These are phyloP conservation scores for Remorina albescens DNA, from an alignment of 2,797 vertebrate genomes.

Conservation along the genomic window DNA sequence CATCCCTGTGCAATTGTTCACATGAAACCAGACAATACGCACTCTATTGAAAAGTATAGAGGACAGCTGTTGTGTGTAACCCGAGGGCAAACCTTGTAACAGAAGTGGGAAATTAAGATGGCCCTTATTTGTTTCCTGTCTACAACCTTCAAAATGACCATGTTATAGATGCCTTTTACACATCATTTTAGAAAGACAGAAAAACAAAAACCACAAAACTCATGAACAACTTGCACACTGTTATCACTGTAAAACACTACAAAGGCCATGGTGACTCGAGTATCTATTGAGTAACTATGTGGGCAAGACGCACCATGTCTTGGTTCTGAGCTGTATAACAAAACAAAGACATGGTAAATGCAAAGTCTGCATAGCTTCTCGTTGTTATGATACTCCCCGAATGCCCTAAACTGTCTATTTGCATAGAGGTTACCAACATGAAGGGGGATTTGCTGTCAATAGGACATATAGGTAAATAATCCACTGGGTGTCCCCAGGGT, in stretches of 20 bases:
- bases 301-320: slow-evolving; percentile 33
- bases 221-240: background rate
- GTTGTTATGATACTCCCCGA: slow-evolving; percentile 36
- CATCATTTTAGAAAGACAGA: slow-evolving; percentile 1
- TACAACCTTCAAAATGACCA: slow-evolving; percentile 38
- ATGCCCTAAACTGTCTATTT: slow-evolving; percentile 63
- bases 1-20: slow-evolving; percentile 31
- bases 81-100: slow-evolving; percentile 64
- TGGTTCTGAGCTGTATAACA: slow-evolving; percentile 33
- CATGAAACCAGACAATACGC: slow-evolving; percentile 53
- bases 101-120: slow-evolving; percentile 62
- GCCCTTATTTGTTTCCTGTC: slow-evolving; percentile 64
- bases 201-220: slow-evolving; percentile 10
- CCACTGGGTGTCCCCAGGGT: slow-evolving; percentile 79
- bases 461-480: slow-evolving; percentile 85
- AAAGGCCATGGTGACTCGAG: slow-evolving; percentile 29
- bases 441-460: slow-evolving; percentile 73
- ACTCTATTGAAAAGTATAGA: slow-evolving; percentile 55
- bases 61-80: slow-evolving; percentile 76
- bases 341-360: slow-evolving; percentile 53
- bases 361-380: slow-evolving; percentile 39
- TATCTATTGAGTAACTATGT: slow-evolving; percentile 41
- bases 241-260: slow-evolving; percentile 20
- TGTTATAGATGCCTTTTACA: slow-evolving; percentile 4
- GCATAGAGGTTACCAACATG: slow-evolving; percentile 55